phyloP scores from a whole-genome alignment of 1,140 invertebrate species.

The Papilio aristodemus region DNA sequence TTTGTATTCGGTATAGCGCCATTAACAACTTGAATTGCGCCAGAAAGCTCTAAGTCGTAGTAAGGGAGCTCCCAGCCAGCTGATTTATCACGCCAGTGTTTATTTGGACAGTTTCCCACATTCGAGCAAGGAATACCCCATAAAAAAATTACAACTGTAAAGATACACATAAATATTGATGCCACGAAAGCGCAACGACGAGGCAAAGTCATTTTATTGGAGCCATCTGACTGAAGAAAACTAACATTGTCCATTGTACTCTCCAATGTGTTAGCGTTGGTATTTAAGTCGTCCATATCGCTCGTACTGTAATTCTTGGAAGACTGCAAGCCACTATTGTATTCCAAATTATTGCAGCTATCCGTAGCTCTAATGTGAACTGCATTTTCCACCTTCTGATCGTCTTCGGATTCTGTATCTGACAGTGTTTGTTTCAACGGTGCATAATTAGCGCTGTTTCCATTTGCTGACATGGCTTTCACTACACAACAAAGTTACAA shows the following conservation, averaged over 20 bases:
- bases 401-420: constrained; percentile 88
- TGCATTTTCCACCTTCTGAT: constrained; percentile 71
- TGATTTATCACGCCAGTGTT: constrained; percentile 78
- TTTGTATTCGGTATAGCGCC: constrained; percentile 81
- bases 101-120: constrained; percentile 82
- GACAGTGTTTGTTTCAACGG: constrained; percentile 87
- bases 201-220: constrained; percentile 82
- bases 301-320: constrained; percentile 73
- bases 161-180: constrained; percentile 85
- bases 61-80: constrained; percentile 87
- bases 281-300: constrained; percentile 75
- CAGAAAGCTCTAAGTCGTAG: constrained; percentile 86
- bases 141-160: constrained; percentile 86
- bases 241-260: constrained; percentile 80
- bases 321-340: constrained; percentile 76
- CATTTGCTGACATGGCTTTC: constrained; percentile 71
- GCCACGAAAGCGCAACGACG: constrained; percentile 84
- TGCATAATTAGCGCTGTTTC: constrained; percentile 83
- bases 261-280: constrained; percentile 79
- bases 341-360: constrained; percentile 81
- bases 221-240: constrained; percentile 79
- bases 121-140: constrained; percentile 88
- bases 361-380: constrained; percentile 62
- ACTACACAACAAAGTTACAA: constrained; percentile 23
- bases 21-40: constrained; percentile 85